A percentile compares a stretch with the other conserved stretches of the same genome.
These are phyloP conservation scores for Rhabdomys dilectus DNA, from an alignment of 2,113 vertebrate genomes.

Conservation along the genomic window DNA sequence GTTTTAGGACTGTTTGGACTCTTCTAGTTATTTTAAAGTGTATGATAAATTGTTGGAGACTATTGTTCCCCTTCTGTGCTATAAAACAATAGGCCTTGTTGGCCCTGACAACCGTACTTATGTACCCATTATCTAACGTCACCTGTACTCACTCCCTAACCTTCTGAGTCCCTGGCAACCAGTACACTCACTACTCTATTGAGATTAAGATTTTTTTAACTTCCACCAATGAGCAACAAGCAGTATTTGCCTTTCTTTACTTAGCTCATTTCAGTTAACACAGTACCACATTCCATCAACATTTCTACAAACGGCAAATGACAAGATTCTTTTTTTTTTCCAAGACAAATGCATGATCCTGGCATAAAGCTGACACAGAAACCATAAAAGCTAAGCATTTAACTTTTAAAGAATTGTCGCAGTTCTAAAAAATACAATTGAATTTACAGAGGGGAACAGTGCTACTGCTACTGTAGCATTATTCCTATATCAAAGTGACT, in stretches of 20 bases:
- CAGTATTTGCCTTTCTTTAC: neutral
- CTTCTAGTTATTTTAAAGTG: neutral
- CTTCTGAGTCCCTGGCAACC: neutral
- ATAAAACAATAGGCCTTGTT: neutral
- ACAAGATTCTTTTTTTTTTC: neutral
- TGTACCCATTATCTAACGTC: neutral
- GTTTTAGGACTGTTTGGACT: neutral
- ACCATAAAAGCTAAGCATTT: neutral
- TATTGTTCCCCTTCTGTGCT: neutral
- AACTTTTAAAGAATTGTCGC: neutral
- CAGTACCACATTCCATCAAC: neutral
- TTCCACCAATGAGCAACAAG: neutral
- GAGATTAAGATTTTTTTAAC: neutral
- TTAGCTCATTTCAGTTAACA: neutral
- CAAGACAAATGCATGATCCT: neutral
- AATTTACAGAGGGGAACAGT: neutral
- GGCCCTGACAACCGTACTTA: neutral
- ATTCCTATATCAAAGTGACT: neutral
- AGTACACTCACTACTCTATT: neutral
- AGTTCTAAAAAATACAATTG: neutral
- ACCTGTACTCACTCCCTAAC: neutral
- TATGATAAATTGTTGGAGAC: neutral
- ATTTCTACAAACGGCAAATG: neutral
- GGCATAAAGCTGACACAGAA: neutral
- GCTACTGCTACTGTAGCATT: neutral